Evolutionary conservation across 2,888 invertebrate genomes (phyloP).

Genomic region (Aspidiotus rigidus): DNA sequence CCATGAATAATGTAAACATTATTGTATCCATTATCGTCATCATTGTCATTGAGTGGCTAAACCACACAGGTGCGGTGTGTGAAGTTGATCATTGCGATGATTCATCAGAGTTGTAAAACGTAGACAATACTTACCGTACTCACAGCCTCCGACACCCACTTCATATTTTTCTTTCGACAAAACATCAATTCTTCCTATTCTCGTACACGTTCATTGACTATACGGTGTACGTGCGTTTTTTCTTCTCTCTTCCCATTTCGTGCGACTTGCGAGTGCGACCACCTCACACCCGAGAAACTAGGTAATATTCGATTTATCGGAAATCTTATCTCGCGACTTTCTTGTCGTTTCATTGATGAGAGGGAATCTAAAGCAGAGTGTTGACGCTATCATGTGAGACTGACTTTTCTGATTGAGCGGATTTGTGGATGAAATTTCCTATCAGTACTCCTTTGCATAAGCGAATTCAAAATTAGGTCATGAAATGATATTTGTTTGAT

Average conservation of each 20-base stretch:
- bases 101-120: slow-evolving; percentile 28
- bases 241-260: background rate
- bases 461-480: no score
- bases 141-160: slow-evolving; percentile 27
- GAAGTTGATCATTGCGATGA: slow-evolving; percentile 33
- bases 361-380: no score
- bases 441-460: no score
- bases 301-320: no score
- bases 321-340: no score
- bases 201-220: slow-evolving; percentile 22
- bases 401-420: no score
- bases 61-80: slow-evolving; percentile 34
- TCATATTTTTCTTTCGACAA: slow-evolving; percentile 30
- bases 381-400: no score
- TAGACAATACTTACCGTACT: slow-evolving; percentile 27
- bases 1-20: slow-evolving; percentile 34
- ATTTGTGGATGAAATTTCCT: no score
- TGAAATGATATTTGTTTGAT: no score
- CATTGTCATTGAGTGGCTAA: slow-evolving; percentile 33
- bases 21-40: slow-evolving; percentile 33
- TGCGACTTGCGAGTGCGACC: background rate
- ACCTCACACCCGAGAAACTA: no score
- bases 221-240: background rate
- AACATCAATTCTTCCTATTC: slow-evolving; percentile 32
- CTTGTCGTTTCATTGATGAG: no score